phyloP scores from a whole-genome alignment of 2,888 invertebrate species.

The Argyresthia goedartella region DNA sequence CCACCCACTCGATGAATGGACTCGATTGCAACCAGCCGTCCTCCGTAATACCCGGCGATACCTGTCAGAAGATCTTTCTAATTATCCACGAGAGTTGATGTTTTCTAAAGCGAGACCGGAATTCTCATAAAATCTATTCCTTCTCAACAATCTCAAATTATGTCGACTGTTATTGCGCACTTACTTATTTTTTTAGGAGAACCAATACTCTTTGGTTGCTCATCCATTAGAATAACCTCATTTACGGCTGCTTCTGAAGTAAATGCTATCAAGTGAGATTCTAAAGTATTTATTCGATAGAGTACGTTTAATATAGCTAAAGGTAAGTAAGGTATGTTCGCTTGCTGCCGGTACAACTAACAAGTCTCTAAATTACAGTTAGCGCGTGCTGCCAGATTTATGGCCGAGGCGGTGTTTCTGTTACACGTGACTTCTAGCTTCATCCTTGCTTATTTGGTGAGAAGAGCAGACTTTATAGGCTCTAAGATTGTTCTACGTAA shows the following conservation, averaged over 20 bases:
- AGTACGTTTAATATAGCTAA: neutral
- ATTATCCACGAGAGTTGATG: neutral
- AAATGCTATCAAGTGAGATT: too few relatives aligned
- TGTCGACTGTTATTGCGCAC: too few relatives aligned
- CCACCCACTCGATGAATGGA: slow-evolving; percentile 11
- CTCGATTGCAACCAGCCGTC: neutral
- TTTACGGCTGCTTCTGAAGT: too few relatives aligned
- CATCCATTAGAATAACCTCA: too few relatives aligned
- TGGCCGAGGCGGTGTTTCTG: slow-evolving; percentile 35
- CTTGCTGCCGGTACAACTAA: neutral
- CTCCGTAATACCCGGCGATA: neutral
- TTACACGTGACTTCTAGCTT: slow-evolving; percentile 29
- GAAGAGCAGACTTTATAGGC: too few relatives aligned
- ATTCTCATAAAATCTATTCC: too few relatives aligned
- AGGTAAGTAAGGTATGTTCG: neutral
- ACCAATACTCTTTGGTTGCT: too few relatives aligned
- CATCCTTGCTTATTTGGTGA: slow-evolving; percentile 18
- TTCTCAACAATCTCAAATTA: too few relatives aligned
- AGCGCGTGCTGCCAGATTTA: slow-evolving; percentile 54
- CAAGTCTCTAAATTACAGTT: slow-evolving; percentile 54
- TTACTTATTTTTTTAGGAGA: too few relatives aligned
- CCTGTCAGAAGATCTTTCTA: neutral
- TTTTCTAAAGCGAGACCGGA: neutral
- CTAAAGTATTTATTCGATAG: too few relatives aligned
- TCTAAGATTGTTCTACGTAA: too few relatives aligned